Percentiles rank a stretch among this genome's conserved stretches.
phyloP scores from a whole-genome alignment of 2,113 vertebrate species.

The Microcebus tavaratra region DNA sequence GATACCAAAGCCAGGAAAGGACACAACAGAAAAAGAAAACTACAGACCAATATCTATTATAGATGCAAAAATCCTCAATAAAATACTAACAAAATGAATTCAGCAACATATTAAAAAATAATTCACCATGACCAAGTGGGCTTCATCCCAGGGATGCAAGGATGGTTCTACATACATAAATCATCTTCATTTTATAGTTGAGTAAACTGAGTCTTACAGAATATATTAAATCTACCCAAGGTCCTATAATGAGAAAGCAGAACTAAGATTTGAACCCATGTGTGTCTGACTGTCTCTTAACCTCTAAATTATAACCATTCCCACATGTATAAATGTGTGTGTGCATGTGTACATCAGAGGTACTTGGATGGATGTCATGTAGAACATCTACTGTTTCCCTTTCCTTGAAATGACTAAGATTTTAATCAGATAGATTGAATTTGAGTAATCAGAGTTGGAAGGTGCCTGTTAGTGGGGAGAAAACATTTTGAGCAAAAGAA shows the following conservation, averaged over 20 bases:
- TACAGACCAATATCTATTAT: too few species aligned
- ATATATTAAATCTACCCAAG: neutral
- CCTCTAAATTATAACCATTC: neutral
- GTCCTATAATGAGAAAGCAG: neutral
- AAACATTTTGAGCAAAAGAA: slow-evolving; percentile 13
- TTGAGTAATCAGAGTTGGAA: neutral
- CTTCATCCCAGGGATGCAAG: too few species aligned
- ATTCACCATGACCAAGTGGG: too few species aligned
- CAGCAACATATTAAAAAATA: too few species aligned
- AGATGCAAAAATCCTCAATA: too few species aligned
- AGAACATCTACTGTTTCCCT: neutral
- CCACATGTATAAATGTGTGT: neutral
- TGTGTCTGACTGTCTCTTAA: neutral
- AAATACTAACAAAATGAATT: too few species aligned
- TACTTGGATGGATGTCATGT: neutral
- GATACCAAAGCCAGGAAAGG: too few species aligned
- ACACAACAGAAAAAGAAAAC: too few species aligned
- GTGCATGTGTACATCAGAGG: neutral
- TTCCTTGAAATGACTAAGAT: neutral
- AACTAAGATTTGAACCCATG: neutral
- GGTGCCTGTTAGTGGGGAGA: neutral
- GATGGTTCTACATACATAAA: too few species aligned
- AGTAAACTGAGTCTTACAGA: neutral
- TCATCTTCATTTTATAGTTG: neutral
- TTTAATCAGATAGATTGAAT: neutral